Evolutionary conservation across 37 sponge, comb jelly and placozoan genomes (phyloP), one percentile per base, ranked within the genome.

Genomic region (Cliona cf. orientalis): DNA sequence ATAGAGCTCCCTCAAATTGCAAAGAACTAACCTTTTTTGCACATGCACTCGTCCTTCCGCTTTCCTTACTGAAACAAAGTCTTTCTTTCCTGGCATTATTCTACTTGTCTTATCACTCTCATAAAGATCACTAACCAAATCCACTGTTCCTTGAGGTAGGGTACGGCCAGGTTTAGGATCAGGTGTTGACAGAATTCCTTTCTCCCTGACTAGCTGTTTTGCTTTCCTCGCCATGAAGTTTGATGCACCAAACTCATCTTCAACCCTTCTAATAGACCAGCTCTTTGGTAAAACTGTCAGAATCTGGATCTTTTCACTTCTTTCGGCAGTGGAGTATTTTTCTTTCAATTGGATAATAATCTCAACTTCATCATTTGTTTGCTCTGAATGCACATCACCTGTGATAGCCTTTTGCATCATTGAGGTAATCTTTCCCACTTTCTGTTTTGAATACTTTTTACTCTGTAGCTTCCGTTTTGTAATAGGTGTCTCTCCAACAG

Each of bases 11-110:
- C n/a, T n/a, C n/a, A n/a, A n/a, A n/a, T n/a, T n/a, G n/a, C n/a
- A n/a, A n/a, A n/a, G n/a, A n/a, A n/a, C n/a, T n/a, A 84, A 58
- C 49, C 85, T 63, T 34, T 84, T 84, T 42, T 84, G 85, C 46
- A 75, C 37, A 41, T 42, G 39, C 0, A 66, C 43, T 1, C 59
- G 65, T 38, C 35, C 4, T 17, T 25, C 77, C 26, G 4, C 4
- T 37, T 31, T 19, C 55, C 42, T 68, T 7, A 74, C 63, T 60
- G 74, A 60, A 36, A 71, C 75, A 73, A 77, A n/a, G n/a, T n/a
- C n/a, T n/a, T n/a, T n/a, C n/a, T n/a, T n/a, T n/a, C n/a, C n/a
- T n/a, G n/a, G n/a, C 81, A 80, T 80, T 5, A 80, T 49, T 57
- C 81, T 1, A 41, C 81, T 80, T 34, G 43, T 28, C 32, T 71